Base-by-base conservation (phyloP, 35 echinoderm and acorn worm genomes). In the Eucidaris tribuloides region DNA sequence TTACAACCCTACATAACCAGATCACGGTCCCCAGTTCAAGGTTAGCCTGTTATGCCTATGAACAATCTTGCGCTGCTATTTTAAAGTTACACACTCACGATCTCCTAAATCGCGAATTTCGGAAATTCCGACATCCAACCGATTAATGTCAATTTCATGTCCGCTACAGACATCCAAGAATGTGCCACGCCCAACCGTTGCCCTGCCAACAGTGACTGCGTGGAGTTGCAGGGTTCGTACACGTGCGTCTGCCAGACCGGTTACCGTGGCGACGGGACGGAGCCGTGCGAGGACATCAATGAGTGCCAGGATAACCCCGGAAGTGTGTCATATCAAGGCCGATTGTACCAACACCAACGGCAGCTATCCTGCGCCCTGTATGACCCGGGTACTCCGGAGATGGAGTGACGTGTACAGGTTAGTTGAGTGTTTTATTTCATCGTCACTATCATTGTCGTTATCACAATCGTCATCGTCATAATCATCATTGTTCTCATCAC, bases 321-420 rank as follows among this genome's bases (percentile, higher is more conserved):
- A 23, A 0, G 27, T 38, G 31, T 88, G 85, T 46, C 52, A 88
- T 42, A 22, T 22, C 2, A 17, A 30, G 30, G 83, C 83, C 25
- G 76, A 24, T 15, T 92, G 90, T 30, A 92, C 13, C 0, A 92
- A 92, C 43, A 87, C 49, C 0, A 20, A 30, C 0, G 90, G 83
- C 28, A 61, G 42, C 36, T 92, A 78, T 55, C 31, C 7, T 92
- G 90, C 42, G 29, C 34, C 34, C 2, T 92, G 90, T 40, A 50
- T 50, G 7, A 15, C 30, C 23, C 22, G 90, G 90, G 11, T 92
- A 72, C 52, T n/a, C 11, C 5, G 90, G 90, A 29, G 55, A 92
- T 87, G 84, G 84, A 27, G 36, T 39, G 2, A 29, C 37, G 22
- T 92, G 90, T 62, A 34, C 58, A 86, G 84, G 90, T 92, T 77